Conservation (phyloP, 2,113 vertebrate species). For the Percopsis transmontana region DNA sequence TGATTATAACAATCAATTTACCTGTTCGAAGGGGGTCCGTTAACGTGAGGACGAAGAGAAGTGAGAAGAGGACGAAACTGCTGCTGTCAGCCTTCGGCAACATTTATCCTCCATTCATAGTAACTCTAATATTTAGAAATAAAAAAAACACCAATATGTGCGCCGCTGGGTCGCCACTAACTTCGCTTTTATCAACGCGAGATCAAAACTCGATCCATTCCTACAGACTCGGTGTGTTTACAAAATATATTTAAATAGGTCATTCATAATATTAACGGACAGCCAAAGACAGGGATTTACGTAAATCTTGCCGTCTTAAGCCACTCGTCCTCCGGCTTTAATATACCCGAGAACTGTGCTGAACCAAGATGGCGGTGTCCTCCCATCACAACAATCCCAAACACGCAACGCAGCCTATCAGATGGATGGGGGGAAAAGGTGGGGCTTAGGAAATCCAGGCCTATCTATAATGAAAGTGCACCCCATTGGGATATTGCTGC, state of each 20-base stretch:
- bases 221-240: neutral
- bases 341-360: conserved; percentile 7
- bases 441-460: conserved; percentile 39
- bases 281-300: conserved; percentile 1
- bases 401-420: conserved; percentile 57
- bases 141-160: conserved; percentile 55
- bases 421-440: conserved; percentile 50
- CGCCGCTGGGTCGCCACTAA: conserved; percentile 38
- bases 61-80: conserved; percentile 87
- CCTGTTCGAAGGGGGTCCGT: conserved; percentile 94
- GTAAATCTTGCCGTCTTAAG: conserved; percentile 17
- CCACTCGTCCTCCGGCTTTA: conserved; percentile 19
- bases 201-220: conserved; percentile 22
- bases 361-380: conserved; percentile 80
- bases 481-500: neutral
- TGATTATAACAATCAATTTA: conserved; percentile 55
- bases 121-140: conserved; percentile 80
- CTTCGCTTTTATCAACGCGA: conserved; percentile 23
- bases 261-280: conserved; percentile 22
- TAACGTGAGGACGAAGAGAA: conserved; percentile 88
- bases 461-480: neutral
- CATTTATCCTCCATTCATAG: conserved; percentile 99
- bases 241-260: neutral
- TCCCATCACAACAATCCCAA: conserved; percentile 81
- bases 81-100: conserved; percentile 95